phyloP scores from a whole-genome alignment of 2,797 vertebrate genomes.

The Phrynocephalus guinanensis region DNA sequence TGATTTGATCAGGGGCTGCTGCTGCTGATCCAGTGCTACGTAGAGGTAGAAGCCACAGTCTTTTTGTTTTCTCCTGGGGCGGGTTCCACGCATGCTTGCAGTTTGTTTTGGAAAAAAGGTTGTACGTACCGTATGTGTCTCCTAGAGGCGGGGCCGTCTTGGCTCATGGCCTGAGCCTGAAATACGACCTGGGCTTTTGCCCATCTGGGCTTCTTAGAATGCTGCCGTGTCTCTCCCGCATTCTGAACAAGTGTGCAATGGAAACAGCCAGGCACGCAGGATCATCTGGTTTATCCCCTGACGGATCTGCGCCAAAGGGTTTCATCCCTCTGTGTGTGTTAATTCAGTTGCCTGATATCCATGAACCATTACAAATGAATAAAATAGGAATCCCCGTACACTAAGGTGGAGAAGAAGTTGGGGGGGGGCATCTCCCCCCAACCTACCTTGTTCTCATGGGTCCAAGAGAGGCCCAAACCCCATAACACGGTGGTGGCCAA shows the following conservation, averaged over 20 bases:
- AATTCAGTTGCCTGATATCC: too few relatives aligned
- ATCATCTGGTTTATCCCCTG: too few relatives aligned
- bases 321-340: background rate
- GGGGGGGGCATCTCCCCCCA: background rate
- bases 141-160: background rate
- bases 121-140: background rate
- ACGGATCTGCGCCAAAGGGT: too few relatives aligned
- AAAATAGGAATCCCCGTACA: too few relatives aligned
- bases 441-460: too few relatives aligned
- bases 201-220: background rate
- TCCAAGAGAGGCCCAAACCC: too few relatives aligned
- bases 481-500: background rate
- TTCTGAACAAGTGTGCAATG: background rate
- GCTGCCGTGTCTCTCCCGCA: background rate
- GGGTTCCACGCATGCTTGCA: background rate
- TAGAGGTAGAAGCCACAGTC: background rate
- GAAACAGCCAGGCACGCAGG: background rate
- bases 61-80: background rate
- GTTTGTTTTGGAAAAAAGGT: background rate
- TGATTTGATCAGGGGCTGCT: too few relatives aligned
- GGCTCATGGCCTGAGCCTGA: background rate
- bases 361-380: too few relatives aligned
- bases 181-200: background rate
- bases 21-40: too few relatives aligned
- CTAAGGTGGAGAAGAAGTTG: too few relatives aligned